These are phyloP conservation scores for Amphiduros pacificus DNA, from an alignment of 2,888 invertebrate species.

Conservation along the genomic window DNA sequence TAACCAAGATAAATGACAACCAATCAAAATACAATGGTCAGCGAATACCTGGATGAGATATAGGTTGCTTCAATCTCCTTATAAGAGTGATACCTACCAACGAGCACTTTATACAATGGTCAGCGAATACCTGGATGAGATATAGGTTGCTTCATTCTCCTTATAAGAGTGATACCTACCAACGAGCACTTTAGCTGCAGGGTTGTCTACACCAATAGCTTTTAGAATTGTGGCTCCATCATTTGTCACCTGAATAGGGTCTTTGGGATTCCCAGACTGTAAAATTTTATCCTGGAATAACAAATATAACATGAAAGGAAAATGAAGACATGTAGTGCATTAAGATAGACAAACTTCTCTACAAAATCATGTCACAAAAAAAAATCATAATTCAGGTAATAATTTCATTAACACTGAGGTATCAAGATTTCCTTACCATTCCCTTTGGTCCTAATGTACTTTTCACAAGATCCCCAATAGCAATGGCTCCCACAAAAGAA, in stretches of 20 bases:
- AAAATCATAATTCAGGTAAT: too few species aligned
- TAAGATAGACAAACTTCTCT: not conserved
- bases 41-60: too few species aligned
- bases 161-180: slow-evolving; percentile 60
- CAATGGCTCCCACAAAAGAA: slow-evolving; percentile 97
- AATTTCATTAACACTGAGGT: too few species aligned
- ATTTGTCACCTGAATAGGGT: slow-evolving; percentile 89
- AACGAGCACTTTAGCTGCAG: slow-evolving; percentile 98
- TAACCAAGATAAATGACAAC: too few species aligned
- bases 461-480: slow-evolving; percentile 97
- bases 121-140: too few species aligned
- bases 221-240: slow-evolving; percentile 98
- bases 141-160: too few species aligned
- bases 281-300: slow-evolving; percentile 64
- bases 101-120: slow-evolving; percentile 97
- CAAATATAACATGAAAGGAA: not conserved
- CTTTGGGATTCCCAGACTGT: slow-evolving; percentile 54
- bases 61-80: too few species aligned
- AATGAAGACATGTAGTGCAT: not conserved
- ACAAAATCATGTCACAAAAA: too few species aligned
- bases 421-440: slow-evolving; percentile 67
- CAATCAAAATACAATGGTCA: too few species aligned
- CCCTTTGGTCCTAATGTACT: slow-evolving; percentile 98
- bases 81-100: slow-evolving; percentile 66
- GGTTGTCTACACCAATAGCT: slow-evolving; percentile 95